phyloP scores from a whole-genome alignment of 2,888 invertebrate genomes.

The Rotaria sp. region DNA sequence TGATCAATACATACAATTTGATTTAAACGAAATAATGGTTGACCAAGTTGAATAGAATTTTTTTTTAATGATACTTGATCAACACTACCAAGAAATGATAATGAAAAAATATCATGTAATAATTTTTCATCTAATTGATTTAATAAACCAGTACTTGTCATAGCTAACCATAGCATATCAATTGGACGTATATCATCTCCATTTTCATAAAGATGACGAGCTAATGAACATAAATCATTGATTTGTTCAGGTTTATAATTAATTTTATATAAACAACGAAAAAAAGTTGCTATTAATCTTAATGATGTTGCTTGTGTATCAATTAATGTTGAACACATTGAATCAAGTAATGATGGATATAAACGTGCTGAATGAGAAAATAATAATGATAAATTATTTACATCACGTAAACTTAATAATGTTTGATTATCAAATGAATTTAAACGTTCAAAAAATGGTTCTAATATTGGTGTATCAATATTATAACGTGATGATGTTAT shows the following conservation, averaged over 20 bases:
- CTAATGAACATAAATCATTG: slow-evolving; percentile 1
- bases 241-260: slow-evolving; percentile 19
- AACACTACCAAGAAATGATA: background rate
- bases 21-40: slow-evolving; percentile 25
- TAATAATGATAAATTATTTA: background rate
- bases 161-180: background rate
- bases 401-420: background rate
- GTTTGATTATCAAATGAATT: slow-evolving; percentile 1
- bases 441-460: slow-evolving; percentile 12
- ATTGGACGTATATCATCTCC: background rate
- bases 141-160: background rate
- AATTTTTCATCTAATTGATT: background rate
- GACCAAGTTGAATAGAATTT: background rate
- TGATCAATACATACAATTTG: slow-evolving; percentile 20
- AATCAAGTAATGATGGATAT: background rate
- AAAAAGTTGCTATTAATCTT: background rate
- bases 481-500: background rate
- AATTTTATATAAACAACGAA: background rate
- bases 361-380: slow-evolving; percentile 2
- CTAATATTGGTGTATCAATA: background rate
- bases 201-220: background rate
- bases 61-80: background rate
- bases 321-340: slow-evolving; percentile 24
- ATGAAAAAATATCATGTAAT: slow-evolving; percentile 10
- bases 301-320: background rate